Base-by-base conservation (phyloP, 2,888 invertebrate genomes). In the Sialis fuliginosa region DNA sequence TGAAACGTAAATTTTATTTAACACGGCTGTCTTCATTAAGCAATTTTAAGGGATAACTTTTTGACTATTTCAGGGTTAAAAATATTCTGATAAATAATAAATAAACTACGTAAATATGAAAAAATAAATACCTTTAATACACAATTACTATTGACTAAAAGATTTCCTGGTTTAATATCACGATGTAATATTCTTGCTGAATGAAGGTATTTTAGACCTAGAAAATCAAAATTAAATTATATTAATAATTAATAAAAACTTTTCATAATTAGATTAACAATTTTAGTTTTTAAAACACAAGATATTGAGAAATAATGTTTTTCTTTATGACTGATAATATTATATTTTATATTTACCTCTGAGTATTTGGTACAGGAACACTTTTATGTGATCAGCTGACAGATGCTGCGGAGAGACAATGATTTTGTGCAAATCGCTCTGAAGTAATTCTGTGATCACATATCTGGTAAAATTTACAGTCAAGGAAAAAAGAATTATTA, bases 371-470 rank as follows among this genome's bases (percentile, higher is more conserved):
- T 98, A 98, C 61, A 98, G 87, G 80, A 98, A 98, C 71, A 98
- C 96, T 82, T 98, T 98, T 72, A 98, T 95, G 78, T 98, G 98
- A 74, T 98, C 98, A 56, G 95, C 82, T 60, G 96, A 93, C 57
- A 98, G 83, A 61, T 93, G 93, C 69, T 99, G 98, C 55, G 96
- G 95, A 58, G 97, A 97, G 60, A 98, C 97, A 70, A 99, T 98
- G 68, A 98, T 99, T 79, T 97, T 97, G 76, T 98, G 98, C 60
- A 99, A 79, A 78, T 98, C 98, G 68, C 93, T 96, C 74, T 98
- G 97, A 67, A 99, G 86, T 60, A 99, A 78, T 74, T 98, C 98
- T 56, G 97, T 98, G 70, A 98, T 91, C 65, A 98, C 96, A 75
- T 98, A 97, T 74, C 96, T 98, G 72, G 55, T 56, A 46, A 52